phyloP scores from a whole-genome alignment of 2,113 vertebrate species.

The Empidonax traillii region DNA sequence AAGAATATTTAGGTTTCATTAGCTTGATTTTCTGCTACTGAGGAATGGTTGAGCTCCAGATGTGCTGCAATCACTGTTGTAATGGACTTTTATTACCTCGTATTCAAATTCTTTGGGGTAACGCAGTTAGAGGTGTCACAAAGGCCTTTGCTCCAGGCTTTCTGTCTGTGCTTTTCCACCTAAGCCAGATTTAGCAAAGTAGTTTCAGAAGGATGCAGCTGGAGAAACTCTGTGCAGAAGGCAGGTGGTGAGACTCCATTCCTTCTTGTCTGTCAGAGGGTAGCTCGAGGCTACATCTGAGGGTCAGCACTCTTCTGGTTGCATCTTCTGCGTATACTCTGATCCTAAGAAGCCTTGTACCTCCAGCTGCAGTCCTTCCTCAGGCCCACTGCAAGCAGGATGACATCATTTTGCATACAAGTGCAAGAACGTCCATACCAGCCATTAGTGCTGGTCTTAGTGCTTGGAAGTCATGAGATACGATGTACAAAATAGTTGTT shows the following conservation, averaged over 20 bases:
- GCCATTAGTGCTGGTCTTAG: neutral
- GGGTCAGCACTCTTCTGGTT: neutral
- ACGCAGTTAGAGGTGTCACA: fast-evolving
- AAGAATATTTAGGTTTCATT: neutral
- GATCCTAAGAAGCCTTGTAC: neutral
- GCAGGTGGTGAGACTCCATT: neutral
- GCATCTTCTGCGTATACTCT: neutral
- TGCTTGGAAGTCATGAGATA: neutral
- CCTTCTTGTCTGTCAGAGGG: neutral
- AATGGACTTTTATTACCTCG: neutral
- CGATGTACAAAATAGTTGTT: neutral
- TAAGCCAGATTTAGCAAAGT: neutral
- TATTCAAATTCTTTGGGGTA: neutral
- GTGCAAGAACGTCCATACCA: neutral
- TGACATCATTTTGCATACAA: neutral
- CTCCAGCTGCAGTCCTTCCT: neutral
- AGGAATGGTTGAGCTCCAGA: neutral
- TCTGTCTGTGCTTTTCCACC: neutral
- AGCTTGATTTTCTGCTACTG: neutral
- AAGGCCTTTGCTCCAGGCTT: neutral
- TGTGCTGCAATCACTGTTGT: neutral
- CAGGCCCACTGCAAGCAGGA: neutral
- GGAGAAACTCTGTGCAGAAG: neutral
- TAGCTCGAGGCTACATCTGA: neutral
- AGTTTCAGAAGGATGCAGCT: neutral